Percentiles rank a stretch among this genome's conserved stretches.
Evolutionary conservation across 2,797 vertebrate genomes (phyloP).

Genomic region (Macrochelys suwanniensis): DNA sequence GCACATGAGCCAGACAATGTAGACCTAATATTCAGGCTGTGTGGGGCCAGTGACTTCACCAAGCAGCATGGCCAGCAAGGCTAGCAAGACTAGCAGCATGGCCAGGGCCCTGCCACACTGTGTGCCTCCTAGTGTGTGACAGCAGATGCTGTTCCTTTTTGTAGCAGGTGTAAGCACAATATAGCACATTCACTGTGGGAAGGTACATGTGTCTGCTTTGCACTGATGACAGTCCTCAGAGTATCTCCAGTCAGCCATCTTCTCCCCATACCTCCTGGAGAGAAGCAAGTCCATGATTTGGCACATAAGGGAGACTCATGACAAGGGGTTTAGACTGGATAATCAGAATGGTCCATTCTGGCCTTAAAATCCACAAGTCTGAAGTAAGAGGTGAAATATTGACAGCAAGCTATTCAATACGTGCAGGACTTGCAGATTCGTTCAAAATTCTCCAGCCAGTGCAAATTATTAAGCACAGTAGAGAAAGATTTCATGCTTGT

Average conservation of each 20-base stretch:
- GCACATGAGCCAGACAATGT: not conserved
- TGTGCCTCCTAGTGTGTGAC: not conserved
- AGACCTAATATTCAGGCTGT: not conserved
- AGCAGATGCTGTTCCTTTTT: not conserved
- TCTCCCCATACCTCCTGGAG: not conserved
- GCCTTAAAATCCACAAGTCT: not conserved
- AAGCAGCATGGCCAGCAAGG: not conserved
- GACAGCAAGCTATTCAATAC: not conserved
- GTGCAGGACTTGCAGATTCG: not conserved
- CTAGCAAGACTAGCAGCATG: not conserved
- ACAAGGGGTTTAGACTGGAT: not conserved
- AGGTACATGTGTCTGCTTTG: not conserved
- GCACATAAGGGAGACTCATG: not conserved
- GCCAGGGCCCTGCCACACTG: not conserved
- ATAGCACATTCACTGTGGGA: not conserved
- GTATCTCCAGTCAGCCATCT: not conserved
- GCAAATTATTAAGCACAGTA: not conserved
- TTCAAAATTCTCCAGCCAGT: not conserved
- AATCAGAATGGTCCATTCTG: not conserved
- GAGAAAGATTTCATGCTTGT: not conserved
- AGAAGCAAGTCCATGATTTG: not conserved
- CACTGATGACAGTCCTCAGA: not conserved
- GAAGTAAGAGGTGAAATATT: not conserved
- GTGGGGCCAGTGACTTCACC: not conserved
- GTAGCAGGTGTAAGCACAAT: accelerated